Conservation (phyloP, 2,888 invertebrate species). For the Salpingus planirostris region DNA sequence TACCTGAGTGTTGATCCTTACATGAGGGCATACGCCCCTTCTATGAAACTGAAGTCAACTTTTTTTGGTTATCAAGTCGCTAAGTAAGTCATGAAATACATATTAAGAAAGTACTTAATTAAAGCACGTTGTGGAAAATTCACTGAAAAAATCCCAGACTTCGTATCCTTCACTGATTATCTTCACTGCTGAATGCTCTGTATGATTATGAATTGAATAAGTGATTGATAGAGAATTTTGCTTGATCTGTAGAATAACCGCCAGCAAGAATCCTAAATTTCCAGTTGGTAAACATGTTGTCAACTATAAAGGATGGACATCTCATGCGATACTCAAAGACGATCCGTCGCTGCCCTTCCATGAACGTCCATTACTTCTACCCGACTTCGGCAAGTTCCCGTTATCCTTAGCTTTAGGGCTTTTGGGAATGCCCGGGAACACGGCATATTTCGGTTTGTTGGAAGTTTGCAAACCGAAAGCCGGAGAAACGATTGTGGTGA, state of each 20-base stretch:
- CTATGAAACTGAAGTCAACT: constrained; percentile 48
- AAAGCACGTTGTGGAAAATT: too few relatives aligned
- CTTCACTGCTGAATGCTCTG: too few relatives aligned
- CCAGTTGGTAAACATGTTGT: constrained; percentile 56
- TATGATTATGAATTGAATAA: constrained; percentile 1
- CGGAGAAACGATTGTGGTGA: constrained; percentile 65
- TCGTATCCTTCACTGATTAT: too few relatives aligned
- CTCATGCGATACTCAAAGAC: constrained; percentile 47
- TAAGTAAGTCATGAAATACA: constrained; percentile 41
- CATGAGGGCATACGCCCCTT: constrained; percentile 52
- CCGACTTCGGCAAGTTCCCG: constrained; percentile 49
- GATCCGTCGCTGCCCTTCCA: constrained; percentile 1
- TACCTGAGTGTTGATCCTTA: constrained; percentile 68
- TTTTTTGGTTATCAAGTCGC: constrained; percentile 67
- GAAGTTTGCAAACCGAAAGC: constrained; percentile 61
- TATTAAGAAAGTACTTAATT: constrained; percentile 20
- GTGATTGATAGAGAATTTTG: constrained; percentile 2
- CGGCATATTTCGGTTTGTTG: constrained; percentile 66
- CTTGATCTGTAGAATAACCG: constrained; percentile 48
- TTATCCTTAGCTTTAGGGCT: constrained; percentile 56
- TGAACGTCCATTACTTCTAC: constrained; percentile 45
- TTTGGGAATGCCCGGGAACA: constrained; percentile 67
- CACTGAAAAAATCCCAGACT: too few relatives aligned
- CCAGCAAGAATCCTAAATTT: constrained; percentile 55
- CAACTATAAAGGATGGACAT: constrained; percentile 61